A percentile compares a stretch with the other conserved stretches of the same genome.
Conservation (phyloP, 1,140 invertebrate genomes). For the Drosophila orena region DNA sequence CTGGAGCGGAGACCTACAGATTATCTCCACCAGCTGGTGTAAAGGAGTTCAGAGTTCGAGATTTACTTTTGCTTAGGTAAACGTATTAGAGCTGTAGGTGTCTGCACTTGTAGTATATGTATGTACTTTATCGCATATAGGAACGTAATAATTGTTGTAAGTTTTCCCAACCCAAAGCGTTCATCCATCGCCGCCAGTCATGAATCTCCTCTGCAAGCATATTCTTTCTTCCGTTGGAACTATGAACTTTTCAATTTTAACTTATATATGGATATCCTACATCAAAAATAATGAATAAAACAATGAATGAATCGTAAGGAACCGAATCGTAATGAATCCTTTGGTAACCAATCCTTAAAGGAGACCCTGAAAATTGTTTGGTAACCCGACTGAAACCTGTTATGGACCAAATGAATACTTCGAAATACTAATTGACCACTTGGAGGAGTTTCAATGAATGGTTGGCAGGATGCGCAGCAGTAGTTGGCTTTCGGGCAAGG, state of each 20-base stretch:
- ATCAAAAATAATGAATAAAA: not conserved
- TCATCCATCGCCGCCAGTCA: conserved; percentile 22
- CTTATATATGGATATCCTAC: not conserved
- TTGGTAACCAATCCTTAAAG: not conserved
- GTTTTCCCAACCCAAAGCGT: conserved; percentile 45
- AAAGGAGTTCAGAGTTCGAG: conserved; percentile 52
- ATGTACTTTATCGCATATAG: conserved; percentile 71
- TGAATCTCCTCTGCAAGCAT: not conserved
- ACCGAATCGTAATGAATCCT: not conserved
- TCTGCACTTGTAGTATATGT: conserved; percentile 40
- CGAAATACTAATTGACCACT: not conserved
- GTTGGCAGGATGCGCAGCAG: conserved; percentile 23
- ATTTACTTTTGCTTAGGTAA: conserved; percentile 39
- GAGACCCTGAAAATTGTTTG: not conserved
- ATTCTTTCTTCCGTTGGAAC: too few species aligned
- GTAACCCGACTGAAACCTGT: conserved; percentile 21
- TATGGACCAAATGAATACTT: not conserved
- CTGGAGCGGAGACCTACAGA: conserved; percentile 15
- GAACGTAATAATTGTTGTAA: conserved; percentile 76
- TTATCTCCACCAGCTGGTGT: conserved; percentile 18
- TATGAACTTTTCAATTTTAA: not conserved
- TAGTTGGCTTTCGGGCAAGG: conserved; percentile 28
- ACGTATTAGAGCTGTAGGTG: conserved; percentile 36
- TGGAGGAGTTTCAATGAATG: conserved; percentile 3
- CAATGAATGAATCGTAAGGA: not conserved